A percentile compares a stretch with the other conserved stretches of the same genome.
These are phyloP conservation scores for Propithecus coquereli DNA, from an alignment of 2,113 vertebrate genomes.

Conservation along the genomic window DNA sequence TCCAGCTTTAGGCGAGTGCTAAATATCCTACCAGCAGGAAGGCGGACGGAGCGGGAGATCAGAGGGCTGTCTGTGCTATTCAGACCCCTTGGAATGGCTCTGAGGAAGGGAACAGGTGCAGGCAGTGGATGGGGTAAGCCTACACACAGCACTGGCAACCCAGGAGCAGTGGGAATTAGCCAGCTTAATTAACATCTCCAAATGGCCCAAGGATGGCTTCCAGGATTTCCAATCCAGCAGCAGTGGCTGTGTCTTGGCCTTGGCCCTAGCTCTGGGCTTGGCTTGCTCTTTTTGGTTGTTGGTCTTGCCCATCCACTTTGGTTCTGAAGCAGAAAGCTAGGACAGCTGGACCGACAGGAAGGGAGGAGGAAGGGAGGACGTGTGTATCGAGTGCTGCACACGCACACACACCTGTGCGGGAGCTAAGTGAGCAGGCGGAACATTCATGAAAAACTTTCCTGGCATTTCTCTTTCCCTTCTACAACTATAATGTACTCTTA, in stretches of 20 bases:
- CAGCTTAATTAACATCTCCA: slow-evolving; percentile 74
- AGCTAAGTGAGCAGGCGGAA: not conserved
- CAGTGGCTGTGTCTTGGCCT: slow-evolving; percentile 37
- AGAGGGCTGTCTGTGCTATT: slow-evolving; percentile 38
- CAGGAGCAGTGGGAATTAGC: slow-evolving; percentile 46
- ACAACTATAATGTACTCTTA: not conserved
- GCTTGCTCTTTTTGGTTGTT: slow-evolving; percentile 9
- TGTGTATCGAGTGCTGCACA: not conserved
- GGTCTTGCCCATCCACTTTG: slow-evolving; percentile 39
- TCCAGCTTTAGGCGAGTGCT: slow-evolving; percentile 37
- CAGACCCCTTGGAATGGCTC: slow-evolving; percentile 61
- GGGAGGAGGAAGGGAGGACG: not conserved
- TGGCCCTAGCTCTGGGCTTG: slow-evolving; percentile 3
- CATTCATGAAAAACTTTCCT: not conserved
- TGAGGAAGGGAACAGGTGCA: slow-evolving; percentile 67
- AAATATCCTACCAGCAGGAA: slow-evolving; percentile 62
- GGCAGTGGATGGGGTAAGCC: slow-evolving; percentile 16
- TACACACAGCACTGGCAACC: slow-evolving; percentile 55
- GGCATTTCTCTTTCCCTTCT: not conserved
- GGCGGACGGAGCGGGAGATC: not conserved
- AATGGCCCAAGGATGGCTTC: slow-evolving; percentile 57
- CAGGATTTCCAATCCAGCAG: slow-evolving; percentile 39
- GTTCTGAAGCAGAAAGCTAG: slow-evolving; percentile 51
- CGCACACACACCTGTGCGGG: not conserved
- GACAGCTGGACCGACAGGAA: slow-evolving; percentile 31